Evolutionary conservation across 2,888 invertebrate species (phyloP), one percentile per base, ranked within the genome.

Genomic region (Calameuta idolon): DNA sequence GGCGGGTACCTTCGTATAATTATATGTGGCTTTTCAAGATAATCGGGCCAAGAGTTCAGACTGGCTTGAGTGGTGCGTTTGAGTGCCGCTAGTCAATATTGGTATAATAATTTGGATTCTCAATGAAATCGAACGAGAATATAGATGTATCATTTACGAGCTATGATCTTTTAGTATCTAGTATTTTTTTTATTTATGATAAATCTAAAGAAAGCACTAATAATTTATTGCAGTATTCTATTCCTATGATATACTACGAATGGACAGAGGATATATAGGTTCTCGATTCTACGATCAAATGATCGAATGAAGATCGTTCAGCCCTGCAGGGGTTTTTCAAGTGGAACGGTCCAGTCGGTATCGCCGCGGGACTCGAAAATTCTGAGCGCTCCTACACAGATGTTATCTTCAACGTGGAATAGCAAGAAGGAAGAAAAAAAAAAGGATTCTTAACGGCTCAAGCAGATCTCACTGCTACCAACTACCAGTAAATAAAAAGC

Each of bases 1-100:
- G 83, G 83, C 83, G 81, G 78, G 82, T 81, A 80, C 82, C 81
- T 81, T 83, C 82, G 81, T 80, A 79, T 81, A 81, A 83, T 83
- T 83, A 83, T 81, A 82, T 78, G 79, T 78, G 81, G 79, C 77
- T 35, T 69, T 73, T 79, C 69, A 34, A 73, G 73, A 69, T 55
- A 55, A 55, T 23, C 55, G 55, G 23, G 2, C 23, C 55, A 55
- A 55, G 55, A 55, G 55, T 55, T 55, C 55, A 55, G 55, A 23
- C 23, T 23, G 55, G 55, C 55, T 55, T 23, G 55, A 23, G 9
- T 55, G 23, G 23, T 55, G 55, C 55, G 9, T 55, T 55, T 55
- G 23, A 55, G 55, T 55, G 55, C 23, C 55, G 23, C 55, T 55
- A 23, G 55, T 55, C 55, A 55, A 55, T 55, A 55, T 55, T 55